Evolutionary conservation across 2,888 invertebrate species (phyloP).

Genomic region (Bruchidius siliquastri): DNA sequence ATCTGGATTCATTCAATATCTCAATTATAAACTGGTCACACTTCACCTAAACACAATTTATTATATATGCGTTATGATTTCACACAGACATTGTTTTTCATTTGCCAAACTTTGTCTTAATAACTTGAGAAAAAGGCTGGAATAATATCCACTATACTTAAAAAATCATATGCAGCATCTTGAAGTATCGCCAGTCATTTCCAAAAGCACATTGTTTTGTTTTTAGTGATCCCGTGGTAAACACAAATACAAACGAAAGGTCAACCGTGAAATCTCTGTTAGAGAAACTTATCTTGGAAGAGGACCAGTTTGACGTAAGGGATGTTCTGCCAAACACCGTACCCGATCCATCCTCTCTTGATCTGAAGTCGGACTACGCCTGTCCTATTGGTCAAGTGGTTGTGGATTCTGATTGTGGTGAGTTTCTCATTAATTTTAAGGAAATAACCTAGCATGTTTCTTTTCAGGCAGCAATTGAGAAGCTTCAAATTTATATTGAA

Average conservation of each 20-base stretch:
- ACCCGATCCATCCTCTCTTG: slow-evolving; percentile 85
- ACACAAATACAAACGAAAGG: slow-evolving; percentile 81
- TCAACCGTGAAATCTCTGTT: slow-evolving; percentile 78
- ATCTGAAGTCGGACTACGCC: slow-evolving; percentile 84
- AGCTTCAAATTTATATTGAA: too few relatives aligned
- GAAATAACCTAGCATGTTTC: too few relatives aligned
- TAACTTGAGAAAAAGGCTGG: too few relatives aligned
- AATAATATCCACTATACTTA: too few relatives aligned
- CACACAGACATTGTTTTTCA: too few relatives aligned
- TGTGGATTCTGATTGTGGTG: slow-evolving; percentile 89
- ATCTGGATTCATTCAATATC: too few relatives aligned
- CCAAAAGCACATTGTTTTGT: not conserved
- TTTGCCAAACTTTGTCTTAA: too few relatives aligned
- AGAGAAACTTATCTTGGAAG: slow-evolving; percentile 86
- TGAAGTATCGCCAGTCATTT: not conserved
- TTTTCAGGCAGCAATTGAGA: too few relatives aligned
- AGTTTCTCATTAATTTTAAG: slow-evolving; percentile 31
- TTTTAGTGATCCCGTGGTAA: slow-evolving; percentile 79
- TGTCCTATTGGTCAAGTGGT: slow-evolving; percentile 93
- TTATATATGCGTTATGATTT: too few relatives aligned
- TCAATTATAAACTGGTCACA: too few relatives aligned
- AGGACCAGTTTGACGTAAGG: slow-evolving; percentile 89
- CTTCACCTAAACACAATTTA: too few relatives aligned
- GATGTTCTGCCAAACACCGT: slow-evolving; percentile 91
- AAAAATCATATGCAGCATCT: too few relatives aligned